A percentile compares a stretch with the other conserved stretches of the same genome.
Evolutionary conservation across 2,797 vertebrate species (phyloP).

Genomic region (Silurus aristotelis): DNA sequence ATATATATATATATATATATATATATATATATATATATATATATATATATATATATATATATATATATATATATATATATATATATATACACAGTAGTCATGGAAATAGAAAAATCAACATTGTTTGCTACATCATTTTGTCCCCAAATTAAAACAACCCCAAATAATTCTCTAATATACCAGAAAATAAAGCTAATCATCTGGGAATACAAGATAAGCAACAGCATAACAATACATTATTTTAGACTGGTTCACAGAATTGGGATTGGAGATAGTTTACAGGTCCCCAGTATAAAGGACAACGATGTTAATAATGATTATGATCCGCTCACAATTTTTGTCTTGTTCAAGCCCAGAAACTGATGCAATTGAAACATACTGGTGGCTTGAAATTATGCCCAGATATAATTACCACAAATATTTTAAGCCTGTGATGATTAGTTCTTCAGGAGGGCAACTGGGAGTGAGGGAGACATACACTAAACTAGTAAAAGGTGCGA

Average conservation of each 20-base stretch:
- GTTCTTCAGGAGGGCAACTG: slow-evolving; percentile 46
- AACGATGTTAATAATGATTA: not conserved
- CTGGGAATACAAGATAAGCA: not conserved
- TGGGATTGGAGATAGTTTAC: not conserved
- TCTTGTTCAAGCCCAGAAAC: not conserved
- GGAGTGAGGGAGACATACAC: slow-evolving; percentile 66
- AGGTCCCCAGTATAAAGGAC: not conserved
- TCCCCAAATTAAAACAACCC: not conserved
- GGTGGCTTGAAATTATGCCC: slow-evolving; percentile 1
- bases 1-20: no score
- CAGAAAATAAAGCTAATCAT: not conserved
- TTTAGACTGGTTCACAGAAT: not conserved
- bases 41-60: no score
- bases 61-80: no score
- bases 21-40: no score
- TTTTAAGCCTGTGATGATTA: not conserved
- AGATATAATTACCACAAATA: not conserved
- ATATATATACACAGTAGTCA: not conserved
- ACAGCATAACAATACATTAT: not conserved
- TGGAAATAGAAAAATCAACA: not conserved
- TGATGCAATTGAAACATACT: not conserved
- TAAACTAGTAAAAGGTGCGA: slow-evolving; percentile 72
- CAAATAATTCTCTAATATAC: not conserved
- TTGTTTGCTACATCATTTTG: no score
- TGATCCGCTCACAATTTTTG: not conserved